These are phyloP conservation scores for Meriones unguiculatus DNA, from an alignment of 2,113 vertebrate species.

Conservation along the genomic window DNA sequence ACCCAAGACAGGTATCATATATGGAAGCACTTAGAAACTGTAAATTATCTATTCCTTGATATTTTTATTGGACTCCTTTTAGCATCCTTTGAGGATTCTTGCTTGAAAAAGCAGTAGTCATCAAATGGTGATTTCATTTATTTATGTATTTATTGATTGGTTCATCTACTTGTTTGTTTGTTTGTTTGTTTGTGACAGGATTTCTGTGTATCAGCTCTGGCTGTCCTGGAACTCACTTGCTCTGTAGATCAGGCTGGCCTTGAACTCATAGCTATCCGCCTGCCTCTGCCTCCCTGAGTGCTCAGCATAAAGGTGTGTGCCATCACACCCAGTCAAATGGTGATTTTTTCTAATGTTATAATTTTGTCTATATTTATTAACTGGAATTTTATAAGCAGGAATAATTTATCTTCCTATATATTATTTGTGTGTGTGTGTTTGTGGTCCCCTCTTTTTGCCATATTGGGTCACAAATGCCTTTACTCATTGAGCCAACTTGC, in stretches of 20 bases:
- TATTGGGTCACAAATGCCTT: background rate
- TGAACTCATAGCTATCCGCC: too few relatives aligned
- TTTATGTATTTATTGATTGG: too few relatives aligned
- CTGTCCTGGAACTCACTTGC: too few relatives aligned
- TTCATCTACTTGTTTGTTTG: too few relatives aligned
- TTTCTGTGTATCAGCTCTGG: too few relatives aligned
- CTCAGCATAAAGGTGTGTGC: too few relatives aligned
- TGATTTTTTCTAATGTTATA: background rate
- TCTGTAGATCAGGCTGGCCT: too few relatives aligned
- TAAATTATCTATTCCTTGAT: background rate
- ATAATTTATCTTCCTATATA: background rate
- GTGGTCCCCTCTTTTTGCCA: background rate
- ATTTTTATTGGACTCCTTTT: background rate
- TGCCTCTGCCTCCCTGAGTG: too few relatives aligned
- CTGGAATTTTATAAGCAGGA: slow-evolving; percentile 16
- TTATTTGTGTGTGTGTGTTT: background rate
- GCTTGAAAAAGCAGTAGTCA: slow-evolving; percentile 2
- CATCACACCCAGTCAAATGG: too few relatives aligned
- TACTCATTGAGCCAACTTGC: too few relatives aligned
- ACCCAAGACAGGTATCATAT: background rate
- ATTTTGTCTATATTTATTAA: background rate
- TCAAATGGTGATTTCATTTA: background rate
- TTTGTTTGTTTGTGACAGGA: too few relatives aligned
- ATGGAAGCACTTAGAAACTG: background rate
- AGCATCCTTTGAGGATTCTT: background rate